Evolutionary conservation across 2,797 vertebrate species (phyloP), one percentile per base, ranked within the genome.

Genomic region (Triplophysa bombifrons): DNA sequence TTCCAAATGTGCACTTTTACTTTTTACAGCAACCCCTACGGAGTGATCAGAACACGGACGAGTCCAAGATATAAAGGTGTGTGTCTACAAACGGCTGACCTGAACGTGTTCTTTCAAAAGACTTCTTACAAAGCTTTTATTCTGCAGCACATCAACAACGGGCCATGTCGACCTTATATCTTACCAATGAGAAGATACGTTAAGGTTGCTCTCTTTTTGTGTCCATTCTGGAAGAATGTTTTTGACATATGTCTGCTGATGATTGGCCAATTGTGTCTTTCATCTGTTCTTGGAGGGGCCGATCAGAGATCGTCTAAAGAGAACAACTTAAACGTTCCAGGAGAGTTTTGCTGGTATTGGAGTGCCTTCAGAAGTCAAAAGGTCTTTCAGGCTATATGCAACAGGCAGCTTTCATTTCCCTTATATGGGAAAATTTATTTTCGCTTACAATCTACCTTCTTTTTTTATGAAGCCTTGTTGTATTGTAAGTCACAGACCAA

Each of bases 21-120:
- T 19, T 79, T 76, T 84, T 27, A 10, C 73, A 80, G 74, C 68
- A 82, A 61, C 78, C 73, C 19, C 76, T 84, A 1, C 74, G 56
- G 56, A 87, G 72, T 27, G 19, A 51, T 10, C 85, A 61, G 55
- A 81, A 16, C 66, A 83, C 74, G 3, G 66, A 74, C 14, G 81
- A 78, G 71, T 85, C 81, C 5, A 75, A 78, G 70, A 70, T 80
- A 19, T 72, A 48, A 1, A n/a, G 48, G 12, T 72, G 69, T 25
- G 41, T 20, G 17, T 20, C 41, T 13, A 27, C 6, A 19, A 12
- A 53, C 22, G 5, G 34, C 11, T 19, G 27, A 75, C 44, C 46
- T 65, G 9, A 8, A 12, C 11, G 20, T 48, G 22, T 48, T 5
- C 50, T 19, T 1, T 38, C 17, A 17, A 16, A 27, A 10, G 25